A percentile compares a stretch with the other conserved stretches of the same genome.
Conservation (phyloP, 2,797 vertebrate genomes). For the Karalla daura region DNA sequence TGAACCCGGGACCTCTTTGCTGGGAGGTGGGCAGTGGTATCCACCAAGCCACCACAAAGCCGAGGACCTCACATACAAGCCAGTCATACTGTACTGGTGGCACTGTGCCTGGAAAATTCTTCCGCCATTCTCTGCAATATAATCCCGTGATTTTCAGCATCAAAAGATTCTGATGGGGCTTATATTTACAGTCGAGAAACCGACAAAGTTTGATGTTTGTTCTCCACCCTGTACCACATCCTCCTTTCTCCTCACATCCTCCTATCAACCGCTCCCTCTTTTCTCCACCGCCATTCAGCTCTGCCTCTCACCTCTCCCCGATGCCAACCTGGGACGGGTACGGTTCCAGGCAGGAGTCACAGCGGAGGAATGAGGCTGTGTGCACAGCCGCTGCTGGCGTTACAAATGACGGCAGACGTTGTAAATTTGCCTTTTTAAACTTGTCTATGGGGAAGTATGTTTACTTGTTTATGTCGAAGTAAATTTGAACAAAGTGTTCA, state of each 20-base stretch:
- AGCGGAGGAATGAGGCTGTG: conserved; percentile 24
- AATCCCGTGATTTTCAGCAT: conserved; percentile 21
- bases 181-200: conserved; percentile 23
- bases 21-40: no score
- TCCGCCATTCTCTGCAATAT: conserved; percentile 3
- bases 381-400: conserved; percentile 1
- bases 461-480: conserved; percentile 9
- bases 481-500: conserved; percentile 21
- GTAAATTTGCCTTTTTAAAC: conserved; percentile 15
- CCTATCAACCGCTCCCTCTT: conserved; percentile 21
- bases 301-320: conserved; percentile 28
- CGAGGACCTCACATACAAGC: background rate
- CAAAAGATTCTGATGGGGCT: conserved; percentile 7
- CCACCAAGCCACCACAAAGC: no score
- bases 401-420: conserved; percentile 23
- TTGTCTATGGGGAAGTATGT: background rate
- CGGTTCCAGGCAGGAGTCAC: conserved; percentile 46
- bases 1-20: no score
- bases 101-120: conserved; percentile 1
- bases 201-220: conserved; percentile 35
- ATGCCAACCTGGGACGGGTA: conserved; percentile 7
- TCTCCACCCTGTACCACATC: conserved; percentile 30
- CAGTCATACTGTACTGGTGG: background rate
- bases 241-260: conserved; percentile 46
- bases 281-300: conserved; percentile 36